Evolutionary conservation across 2,797 vertebrate genomes (phyloP), one percentile per base, ranked within the genome.

Genomic region (Mareca penelope): DNA sequence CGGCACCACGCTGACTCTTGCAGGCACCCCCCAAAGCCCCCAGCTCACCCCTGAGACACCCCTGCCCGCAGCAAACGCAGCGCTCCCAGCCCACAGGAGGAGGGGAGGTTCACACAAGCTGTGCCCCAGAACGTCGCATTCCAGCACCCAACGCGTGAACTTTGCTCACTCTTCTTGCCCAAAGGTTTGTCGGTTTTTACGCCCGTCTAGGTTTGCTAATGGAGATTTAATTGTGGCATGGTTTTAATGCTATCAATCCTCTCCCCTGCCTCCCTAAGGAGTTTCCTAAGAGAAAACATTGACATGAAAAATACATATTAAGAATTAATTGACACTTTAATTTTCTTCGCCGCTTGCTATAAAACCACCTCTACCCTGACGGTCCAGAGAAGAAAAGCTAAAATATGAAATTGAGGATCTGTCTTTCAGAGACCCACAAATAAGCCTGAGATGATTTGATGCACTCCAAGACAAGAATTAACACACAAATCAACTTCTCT

Each of bases 131-230:
- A 31, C 40, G 40, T 3, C 2, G 16, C 23, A 5, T 4, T 42
- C 28, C 10, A 57, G 60, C 60, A 13, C 33, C 33, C n/a, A 22
- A 8, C 0, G 1, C 2, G 15, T 8, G 6, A 55, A 17, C 35
- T 9, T 21, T 8, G 57, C 33, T 33, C 69, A 15, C 1, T 35
- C 57, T 57, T 22, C 50, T 33, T 9, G 14, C 44, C 44, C 67
- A 44, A 14, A 39, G 40, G 44, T 16, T 14, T n/a, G 18, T 3
- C 39, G 5, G 35, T 15, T 64, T 35, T 72, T 26, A 33, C 1
- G 10, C 53, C 63, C 9, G 19, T 12, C 44, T 12, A 9, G 42
- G 12, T 28, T 24, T 44, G 37, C 37, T 57, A 24, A 1, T 4
- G 7, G 11, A 37, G 77, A 23, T 60, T 23, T 42, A 35, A 70